These are phyloP conservation scores for Plecotus auritus DNA, from an alignment of 2,113 vertebrate genomes.

Conservation along the genomic window DNA sequence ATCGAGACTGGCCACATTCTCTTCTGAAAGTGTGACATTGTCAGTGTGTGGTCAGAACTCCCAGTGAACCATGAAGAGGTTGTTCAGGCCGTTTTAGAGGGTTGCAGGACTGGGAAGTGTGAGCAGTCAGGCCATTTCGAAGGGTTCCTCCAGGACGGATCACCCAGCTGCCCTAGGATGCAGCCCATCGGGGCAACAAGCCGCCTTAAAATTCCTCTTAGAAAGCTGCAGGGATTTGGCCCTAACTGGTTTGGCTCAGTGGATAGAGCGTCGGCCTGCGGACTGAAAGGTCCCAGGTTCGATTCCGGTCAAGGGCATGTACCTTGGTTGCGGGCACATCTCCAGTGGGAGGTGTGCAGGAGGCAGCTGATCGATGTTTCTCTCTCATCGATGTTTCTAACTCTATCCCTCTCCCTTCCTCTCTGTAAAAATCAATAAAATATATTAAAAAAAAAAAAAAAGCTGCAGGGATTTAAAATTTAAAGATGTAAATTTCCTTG, in stretches of 20 bases:
- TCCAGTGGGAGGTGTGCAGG: too few relatives aligned
- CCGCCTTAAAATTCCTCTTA: background rate
- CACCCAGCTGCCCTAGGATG: background rate
- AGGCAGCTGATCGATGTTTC: too few relatives aligned
- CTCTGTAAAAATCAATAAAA: too few relatives aligned
- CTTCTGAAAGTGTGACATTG: background rate
- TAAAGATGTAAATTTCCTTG: background rate
- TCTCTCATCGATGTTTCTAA: too few relatives aligned
- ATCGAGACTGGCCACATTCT: background rate
- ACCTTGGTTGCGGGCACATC: too few relatives aligned
- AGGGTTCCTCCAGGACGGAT: background rate
- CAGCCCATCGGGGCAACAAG: background rate
- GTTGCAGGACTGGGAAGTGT: background rate
- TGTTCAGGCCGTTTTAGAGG: background rate
- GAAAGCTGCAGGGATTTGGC: background rate
- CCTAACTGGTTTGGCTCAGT: too few relatives aligned
- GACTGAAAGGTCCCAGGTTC: too few relatives aligned
- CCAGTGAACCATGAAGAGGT: background rate
- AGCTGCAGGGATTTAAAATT: background rate
- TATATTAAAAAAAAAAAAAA: too few relatives aligned
- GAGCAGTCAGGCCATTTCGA: background rate
- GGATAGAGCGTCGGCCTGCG: too few relatives aligned
- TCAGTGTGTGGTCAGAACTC: background rate
- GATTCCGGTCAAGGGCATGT: too few relatives aligned
- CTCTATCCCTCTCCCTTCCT: too few relatives aligned